phyloP scores from a whole-genome alignment of 2,888 invertebrate species.

The Stenolophus ochropezus region DNA sequence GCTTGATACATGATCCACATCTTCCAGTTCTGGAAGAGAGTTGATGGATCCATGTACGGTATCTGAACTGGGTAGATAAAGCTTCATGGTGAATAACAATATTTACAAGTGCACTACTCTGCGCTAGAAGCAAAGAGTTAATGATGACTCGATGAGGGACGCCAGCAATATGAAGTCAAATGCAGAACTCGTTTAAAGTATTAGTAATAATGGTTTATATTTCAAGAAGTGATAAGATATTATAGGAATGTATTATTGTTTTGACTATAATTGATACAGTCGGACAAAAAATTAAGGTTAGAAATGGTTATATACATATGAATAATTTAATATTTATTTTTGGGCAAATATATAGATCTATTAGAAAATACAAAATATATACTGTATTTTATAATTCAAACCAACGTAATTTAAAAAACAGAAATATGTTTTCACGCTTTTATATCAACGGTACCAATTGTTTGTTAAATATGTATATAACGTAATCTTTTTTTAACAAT shows the following conservation, averaged over 20 bases:
- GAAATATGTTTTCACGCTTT: not conserved
- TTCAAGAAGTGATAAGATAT: not conserved
- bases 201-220: not conserved
- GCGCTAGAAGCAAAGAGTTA: too few species aligned
- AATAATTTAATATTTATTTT: not conserved
- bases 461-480: too few species aligned
- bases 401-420: not conserved
- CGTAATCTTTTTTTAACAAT: too few species aligned
- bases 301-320: not conserved
- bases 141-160: not conserved
- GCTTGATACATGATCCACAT: not conserved
- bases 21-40: not conserved
- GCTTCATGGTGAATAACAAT: not conserved
- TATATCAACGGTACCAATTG: too few species aligned
- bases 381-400: not conserved
- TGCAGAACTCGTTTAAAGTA: not conserved
- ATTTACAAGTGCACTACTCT: not conserved
- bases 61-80: not conserved
- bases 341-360: not conserved
- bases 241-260: not conserved
- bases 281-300: not conserved
- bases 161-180: not conserved
- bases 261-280: not conserved
- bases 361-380: not conserved
- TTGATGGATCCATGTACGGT: not conserved